Evolutionary conservation across 2,888 invertebrate species (phyloP).

Genomic region (Malachius bipustulatus): DNA sequence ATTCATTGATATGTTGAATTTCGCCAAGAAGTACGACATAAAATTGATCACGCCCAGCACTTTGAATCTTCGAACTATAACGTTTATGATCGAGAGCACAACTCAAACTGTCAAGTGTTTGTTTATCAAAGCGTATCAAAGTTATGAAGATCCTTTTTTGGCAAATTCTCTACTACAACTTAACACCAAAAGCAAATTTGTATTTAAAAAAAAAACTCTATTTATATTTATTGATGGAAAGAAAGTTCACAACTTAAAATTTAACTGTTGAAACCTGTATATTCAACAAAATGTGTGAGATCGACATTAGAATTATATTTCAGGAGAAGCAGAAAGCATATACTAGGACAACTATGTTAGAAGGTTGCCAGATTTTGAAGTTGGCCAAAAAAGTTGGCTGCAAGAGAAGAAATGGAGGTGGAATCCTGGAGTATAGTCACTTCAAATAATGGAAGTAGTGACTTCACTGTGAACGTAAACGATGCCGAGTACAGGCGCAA

Average conservation of each 20-base stretch:
- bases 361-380: neutral
- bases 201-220: no score
- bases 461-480: neutral
- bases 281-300: neutral
- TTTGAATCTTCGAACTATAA: no score
- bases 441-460: neutral
- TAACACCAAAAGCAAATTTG: slow-evolving; percentile 1
- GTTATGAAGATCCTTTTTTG: neutral
- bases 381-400: neutral
- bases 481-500: slow-evolving; percentile 3
- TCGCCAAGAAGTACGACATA: no score
- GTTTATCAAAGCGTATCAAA: slow-evolving; percentile 1
- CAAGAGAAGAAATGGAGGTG: slow-evolving; percentile 1
- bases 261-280: neutral
- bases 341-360: neutral
- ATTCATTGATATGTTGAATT: no score
- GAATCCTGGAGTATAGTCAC: neutral
- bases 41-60: no score
- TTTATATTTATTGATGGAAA: slow-evolving; percentile 2
- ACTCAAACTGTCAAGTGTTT: no score
- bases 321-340: neutral
- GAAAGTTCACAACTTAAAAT: neutral
- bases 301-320: neutral
- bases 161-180: neutral
- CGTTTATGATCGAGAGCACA: no score